Conservation (phyloP, 2,797 vertebrate genomes). For the Pithecia hirsuta region DNA sequence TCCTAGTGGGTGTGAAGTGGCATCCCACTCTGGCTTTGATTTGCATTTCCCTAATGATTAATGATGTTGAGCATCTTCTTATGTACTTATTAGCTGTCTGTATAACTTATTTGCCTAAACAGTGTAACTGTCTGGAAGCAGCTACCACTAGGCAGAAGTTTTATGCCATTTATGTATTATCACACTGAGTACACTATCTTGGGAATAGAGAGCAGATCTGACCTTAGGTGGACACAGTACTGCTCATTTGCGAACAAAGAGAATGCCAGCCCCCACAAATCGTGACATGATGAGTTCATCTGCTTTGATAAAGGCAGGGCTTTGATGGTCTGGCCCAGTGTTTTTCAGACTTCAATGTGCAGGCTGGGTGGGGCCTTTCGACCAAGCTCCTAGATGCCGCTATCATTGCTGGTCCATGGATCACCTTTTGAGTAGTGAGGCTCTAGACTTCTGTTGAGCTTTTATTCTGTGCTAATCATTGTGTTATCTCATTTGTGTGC, state of each 20-base stretch:
- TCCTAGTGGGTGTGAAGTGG: not conserved
- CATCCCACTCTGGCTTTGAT: not conserved
- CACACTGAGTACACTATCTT: slow-evolving; percentile 35
- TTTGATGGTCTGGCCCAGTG: not conserved
- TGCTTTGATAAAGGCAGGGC: not conserved
- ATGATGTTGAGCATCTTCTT: not conserved
- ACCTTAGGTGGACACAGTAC: not conserved
- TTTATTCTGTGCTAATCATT: not conserved
- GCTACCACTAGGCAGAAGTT: not conserved
- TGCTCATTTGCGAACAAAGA: slow-evolving; percentile 18
- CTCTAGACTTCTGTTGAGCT: slow-evolving; percentile 13
- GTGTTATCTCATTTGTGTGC: not conserved
- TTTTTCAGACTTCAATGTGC: slow-evolving; percentile 19
- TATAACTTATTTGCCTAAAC: not conserved
- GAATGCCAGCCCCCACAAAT: not conserved
- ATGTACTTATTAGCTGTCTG: not conserved
- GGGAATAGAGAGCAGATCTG: not conserved
- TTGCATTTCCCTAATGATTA: slow-evolving; percentile 11
- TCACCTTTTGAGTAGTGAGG: not conserved
- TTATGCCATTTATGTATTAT: not conserved
- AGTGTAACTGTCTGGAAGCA: not conserved
- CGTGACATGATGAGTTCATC: not conserved
- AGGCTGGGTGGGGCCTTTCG: not conserved
- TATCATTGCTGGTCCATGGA: not conserved
- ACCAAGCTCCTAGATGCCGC: not conserved